A percentile compares a stretch with the other conserved stretches of the same genome.
These are phyloP conservation scores for Lasioglossum figueresi DNA, from an alignment of 2,888 invertebrate genomes.

Conservation along the genomic window DNA sequence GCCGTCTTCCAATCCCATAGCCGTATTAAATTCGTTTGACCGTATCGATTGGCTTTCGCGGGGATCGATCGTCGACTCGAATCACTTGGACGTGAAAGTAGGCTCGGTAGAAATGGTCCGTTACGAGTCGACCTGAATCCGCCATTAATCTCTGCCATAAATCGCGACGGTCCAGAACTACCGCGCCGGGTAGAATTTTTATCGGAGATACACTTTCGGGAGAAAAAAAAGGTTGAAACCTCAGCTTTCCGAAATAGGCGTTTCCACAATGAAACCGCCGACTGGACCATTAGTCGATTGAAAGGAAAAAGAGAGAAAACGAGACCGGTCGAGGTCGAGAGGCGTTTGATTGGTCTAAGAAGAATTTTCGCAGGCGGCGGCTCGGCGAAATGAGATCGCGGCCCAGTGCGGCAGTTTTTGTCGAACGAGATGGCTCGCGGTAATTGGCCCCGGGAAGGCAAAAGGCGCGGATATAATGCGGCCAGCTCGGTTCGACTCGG, in stretches of 20 bases:
- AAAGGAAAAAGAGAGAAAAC: constrained; percentile 22
- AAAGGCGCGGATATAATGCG: constrained; percentile 41
- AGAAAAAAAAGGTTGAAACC: not conserved
- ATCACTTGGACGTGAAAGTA: not conserved
- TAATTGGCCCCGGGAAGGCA: constrained; percentile 51
- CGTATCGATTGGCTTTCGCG: not conserved
- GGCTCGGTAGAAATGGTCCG: constrained; percentile 6
- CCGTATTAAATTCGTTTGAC: not conserved
- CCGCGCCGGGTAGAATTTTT: constrained; percentile 27
- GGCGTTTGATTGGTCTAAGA: constrained; percentile 43
- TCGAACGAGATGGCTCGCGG: constrained; percentile 57
- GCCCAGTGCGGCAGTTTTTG: constrained; percentile 37
- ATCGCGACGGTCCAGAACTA: constrained; percentile 43
- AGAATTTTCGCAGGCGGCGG: constrained; percentile 31
- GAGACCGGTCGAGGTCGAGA: constrained; percentile 29
- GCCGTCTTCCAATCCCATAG: not conserved
- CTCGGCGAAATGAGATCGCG: constrained; percentile 51
- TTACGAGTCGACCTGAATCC: constrained; percentile 35
- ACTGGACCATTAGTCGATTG: constrained; percentile 62
- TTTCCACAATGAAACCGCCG: not conserved
- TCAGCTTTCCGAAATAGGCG: constrained; percentile 10
- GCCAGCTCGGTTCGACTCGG: not conserved
- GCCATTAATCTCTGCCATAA: constrained; percentile 46
- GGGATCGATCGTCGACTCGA: not conserved
- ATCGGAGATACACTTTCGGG: constrained; percentile 5